A percentile compares a stretch with the other conserved stretches of the same genome.
Conservation (phyloP, 1,140 invertebrate genomes). For the Lysiphlebus fabarum region DNA sequence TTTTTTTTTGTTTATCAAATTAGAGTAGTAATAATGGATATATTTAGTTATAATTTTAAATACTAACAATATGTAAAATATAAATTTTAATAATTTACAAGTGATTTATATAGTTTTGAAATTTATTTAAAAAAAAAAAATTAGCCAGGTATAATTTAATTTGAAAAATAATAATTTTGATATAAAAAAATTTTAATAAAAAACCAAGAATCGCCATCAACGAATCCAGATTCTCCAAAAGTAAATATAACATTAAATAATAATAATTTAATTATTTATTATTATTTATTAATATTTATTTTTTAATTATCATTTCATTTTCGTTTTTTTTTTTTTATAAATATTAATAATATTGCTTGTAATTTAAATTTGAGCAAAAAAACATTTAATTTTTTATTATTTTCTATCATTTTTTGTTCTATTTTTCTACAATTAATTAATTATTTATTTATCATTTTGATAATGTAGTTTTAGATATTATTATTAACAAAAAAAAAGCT, state of each 20-base stretch:
- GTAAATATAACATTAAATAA: conserved; percentile 32
- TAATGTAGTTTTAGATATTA: no score
- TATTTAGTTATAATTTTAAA: background rate
- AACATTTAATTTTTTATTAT: conserved; percentile 16
- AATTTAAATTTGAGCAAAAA: no score
- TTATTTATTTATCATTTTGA: no score
- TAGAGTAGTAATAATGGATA: no score
- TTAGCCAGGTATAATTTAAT: conserved; percentile 36
- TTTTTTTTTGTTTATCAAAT: no score
- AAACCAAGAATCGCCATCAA: conserved; percentile 34
- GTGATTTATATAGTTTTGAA: background rate
- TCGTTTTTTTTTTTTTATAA: conserved; percentile 14
- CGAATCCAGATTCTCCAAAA: conserved; percentile 36
- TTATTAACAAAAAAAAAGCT: no score
- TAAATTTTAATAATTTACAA: no score
- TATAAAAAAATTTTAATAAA: conserved; percentile 11
- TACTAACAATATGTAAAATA: conserved; percentile 1
- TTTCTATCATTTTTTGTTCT: no score
- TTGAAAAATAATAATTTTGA: conserved; percentile 1
- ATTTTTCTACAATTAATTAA: no score
- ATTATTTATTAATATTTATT: conserved; percentile 6
- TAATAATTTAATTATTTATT: conserved; percentile 8
- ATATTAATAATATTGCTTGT: no score
- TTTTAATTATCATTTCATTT: conserved; percentile 17
- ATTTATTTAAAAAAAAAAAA: conserved; percentile 6